Evolutionary conservation across 2,797 vertebrate genomes (phyloP).

Genomic region (Sciurus vulgaris): DNA sequence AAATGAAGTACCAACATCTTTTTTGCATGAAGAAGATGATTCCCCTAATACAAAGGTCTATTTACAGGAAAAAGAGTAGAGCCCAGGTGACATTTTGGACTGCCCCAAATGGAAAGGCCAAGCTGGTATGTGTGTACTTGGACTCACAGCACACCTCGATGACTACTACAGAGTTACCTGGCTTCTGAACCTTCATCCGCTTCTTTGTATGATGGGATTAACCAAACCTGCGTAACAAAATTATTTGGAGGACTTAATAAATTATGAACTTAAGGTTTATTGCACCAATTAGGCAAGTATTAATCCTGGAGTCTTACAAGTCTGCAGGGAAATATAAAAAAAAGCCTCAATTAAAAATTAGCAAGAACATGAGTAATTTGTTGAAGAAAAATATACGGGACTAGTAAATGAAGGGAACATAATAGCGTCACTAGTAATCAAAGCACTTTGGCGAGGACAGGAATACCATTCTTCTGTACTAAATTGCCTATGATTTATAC

Average conservation of each 20-base stretch:
- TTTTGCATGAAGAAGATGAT: neutral
- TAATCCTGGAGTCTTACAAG: neutral
- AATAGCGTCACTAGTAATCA: neutral
- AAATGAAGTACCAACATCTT: neutral
- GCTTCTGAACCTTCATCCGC: neutral
- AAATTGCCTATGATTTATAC: conserved; percentile 14
- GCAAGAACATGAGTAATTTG: neutral
- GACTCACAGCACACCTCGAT: neutral
- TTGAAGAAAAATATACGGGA: conserved; percentile 53
- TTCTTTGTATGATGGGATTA: neutral
- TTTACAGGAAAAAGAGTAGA: neutral
- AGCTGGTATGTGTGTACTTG: neutral
- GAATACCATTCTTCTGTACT: conserved; percentile 12
- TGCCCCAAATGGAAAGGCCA: neutral
- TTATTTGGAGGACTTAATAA: conserved; percentile 16
- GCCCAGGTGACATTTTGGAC: neutral
- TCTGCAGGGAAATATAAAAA: conserved; percentile 27
- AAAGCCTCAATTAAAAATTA: neutral
- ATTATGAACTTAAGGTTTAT: conserved; percentile 37
- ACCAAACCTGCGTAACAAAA: neutral
- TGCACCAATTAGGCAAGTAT: neutral
- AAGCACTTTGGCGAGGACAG: conserved; percentile 5
- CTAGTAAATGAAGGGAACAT: neutral
- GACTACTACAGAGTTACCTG: neutral
- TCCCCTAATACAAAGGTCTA: neutral